Percentiles rank a stretch among this genome's conserved stretches.
Conservation (phyloP, 1,140 invertebrate species). For the Chionoecetes opilio region DNA sequence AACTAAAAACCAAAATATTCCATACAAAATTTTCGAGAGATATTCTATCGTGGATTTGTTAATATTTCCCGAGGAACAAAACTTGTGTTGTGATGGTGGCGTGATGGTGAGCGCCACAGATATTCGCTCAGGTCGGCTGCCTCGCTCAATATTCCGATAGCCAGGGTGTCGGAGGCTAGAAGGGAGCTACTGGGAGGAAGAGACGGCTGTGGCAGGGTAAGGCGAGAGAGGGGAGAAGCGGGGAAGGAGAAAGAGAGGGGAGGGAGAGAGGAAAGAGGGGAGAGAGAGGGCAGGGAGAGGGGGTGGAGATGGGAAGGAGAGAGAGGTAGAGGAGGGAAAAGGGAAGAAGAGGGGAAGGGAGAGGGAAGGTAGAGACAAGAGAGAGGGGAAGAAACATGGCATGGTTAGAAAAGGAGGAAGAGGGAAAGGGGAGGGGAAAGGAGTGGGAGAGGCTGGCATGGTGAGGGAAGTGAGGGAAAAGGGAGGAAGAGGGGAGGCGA, state of each 20-base stretch:
- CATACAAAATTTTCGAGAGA: too few relatives aligned
- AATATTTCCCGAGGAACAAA: too few relatives aligned
- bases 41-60: too few relatives aligned
- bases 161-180: neutral
- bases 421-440: neutral
- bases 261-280: neutral
- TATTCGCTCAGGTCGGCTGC: neutral
- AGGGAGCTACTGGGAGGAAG: neutral
- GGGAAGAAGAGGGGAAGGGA: neutral
- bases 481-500: too few relatives aligned
- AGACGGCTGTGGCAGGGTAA: neutral
- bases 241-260: neutral
- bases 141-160: slow-evolving; percentile 14
- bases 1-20: too few relatives aligned
- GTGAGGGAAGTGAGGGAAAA: too few relatives aligned
- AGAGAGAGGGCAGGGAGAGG: neutral
- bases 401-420: too few relatives aligned
- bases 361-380: too few relatives aligned
- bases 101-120: neutral
- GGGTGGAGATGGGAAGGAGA: neutral
- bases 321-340: neutral
- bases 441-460: neutral
- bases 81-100: too few relatives aligned
- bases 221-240: neutral
- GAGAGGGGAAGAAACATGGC: too few relatives aligned